A percentile compares a stretch with the other conserved stretches of the same genome.
Evolutionary conservation across 1,140 invertebrate species (phyloP).

Genomic region (Gryllus bimaculatus): DNA sequence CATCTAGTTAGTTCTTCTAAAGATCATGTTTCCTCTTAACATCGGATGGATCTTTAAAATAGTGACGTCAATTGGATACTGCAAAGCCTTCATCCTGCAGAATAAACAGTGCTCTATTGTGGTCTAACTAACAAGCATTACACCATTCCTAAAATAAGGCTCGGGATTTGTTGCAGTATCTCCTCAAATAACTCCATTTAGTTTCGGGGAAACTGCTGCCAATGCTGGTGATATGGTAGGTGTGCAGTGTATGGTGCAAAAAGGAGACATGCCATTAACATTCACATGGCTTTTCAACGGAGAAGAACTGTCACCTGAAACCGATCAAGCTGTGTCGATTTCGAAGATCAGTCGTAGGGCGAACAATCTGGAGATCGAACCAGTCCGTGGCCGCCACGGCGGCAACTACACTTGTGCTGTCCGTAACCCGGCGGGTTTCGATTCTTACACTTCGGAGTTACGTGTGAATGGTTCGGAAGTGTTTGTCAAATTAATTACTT

Average conservation of each 20-base stretch:
- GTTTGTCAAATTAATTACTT: no score
- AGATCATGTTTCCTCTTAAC: no score
- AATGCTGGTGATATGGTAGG: constrained; percentile 66
- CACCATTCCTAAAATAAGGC: no score
- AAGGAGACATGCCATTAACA: constrained; percentile 59
- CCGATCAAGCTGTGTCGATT: constrained; percentile 30
- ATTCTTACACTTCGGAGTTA: constrained; percentile 48
- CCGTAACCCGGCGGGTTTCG: constrained; percentile 54
- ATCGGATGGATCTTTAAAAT: no score
- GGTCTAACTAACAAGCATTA: no score
- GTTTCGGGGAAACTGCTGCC: constrained; percentile 35
- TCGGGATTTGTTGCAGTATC: constrained; percentile 37
- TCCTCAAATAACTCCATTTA: constrained; percentile 47
- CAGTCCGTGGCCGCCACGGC: constrained; percentile 59
- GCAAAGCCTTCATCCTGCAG: no score
- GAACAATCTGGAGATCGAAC: constrained; percentile 64
- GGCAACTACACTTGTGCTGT: constrained; percentile 74
- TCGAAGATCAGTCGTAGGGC: constrained; percentile 56
- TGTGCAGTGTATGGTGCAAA: constrained; percentile 58
- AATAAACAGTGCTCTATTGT: no score
- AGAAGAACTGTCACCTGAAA: constrained; percentile 26
- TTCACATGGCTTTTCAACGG: constrained; percentile 61
- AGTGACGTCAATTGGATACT: no score
- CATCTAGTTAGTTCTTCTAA: no score
- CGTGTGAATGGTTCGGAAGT: not conserved